Conservation (phyloP, 2,888 invertebrate genomes). For the Steromphala cineraria region DNA sequence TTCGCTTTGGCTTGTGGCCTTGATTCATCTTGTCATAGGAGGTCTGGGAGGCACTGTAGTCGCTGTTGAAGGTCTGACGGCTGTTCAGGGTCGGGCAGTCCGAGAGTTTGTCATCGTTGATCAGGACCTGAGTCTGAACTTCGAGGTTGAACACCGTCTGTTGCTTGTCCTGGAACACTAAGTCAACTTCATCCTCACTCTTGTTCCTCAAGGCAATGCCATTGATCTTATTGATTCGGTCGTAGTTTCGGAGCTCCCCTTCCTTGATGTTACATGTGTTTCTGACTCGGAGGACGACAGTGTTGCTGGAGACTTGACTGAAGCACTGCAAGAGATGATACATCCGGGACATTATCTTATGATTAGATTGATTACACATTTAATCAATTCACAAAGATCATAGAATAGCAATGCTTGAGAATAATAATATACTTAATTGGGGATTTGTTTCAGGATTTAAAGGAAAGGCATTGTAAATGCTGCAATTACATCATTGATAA, state of each 20-base stretch:
- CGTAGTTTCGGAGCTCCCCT: constrained; percentile 19
- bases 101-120: not conserved
- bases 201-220: constrained; percentile 9
- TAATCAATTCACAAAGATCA: too few species aligned
- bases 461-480: too few species aligned
- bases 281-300: not conserved
- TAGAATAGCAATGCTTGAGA: too few species aligned
- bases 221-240: constrained; percentile 33
- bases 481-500: too few species aligned
- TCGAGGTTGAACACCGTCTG: not conserved
- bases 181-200: constrained; percentile 9
- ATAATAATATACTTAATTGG: too few species aligned
- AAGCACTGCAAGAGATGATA: not conserved
- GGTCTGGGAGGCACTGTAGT: not conserved
- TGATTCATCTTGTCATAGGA: not conserved
- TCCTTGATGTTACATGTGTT: constrained; percentile 18
- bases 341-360: too few species aligned
- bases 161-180: constrained; percentile 15
- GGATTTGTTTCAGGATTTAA: too few species aligned
- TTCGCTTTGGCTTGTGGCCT: not conserved
- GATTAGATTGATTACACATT: too few species aligned
- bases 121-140: not conserved
- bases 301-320: not conserved
- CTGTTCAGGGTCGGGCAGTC: not conserved
- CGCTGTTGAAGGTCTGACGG: not conserved